Evolutionary conservation across 2,888 invertebrate species (phyloP).

Genomic region (Cryptocheilus praepositus): DNA sequence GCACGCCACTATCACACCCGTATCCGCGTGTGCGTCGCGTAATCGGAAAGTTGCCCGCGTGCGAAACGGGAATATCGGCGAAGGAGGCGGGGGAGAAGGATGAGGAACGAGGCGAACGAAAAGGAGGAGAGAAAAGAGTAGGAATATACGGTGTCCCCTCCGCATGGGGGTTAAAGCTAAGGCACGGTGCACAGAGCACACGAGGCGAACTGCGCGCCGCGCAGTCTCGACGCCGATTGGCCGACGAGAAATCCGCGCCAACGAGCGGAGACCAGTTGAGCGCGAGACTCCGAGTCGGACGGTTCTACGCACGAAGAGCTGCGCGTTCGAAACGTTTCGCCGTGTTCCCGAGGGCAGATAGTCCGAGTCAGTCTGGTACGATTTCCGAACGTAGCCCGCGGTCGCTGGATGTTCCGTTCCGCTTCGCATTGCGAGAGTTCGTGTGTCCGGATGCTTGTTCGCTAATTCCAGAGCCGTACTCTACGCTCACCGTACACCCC

Average conservation of each 20-base stretch:
- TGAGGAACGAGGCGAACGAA: constrained; percentile 20
- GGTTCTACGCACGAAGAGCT: constrained; percentile 57
- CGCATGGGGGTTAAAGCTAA: constrained; percentile 47
- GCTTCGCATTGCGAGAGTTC: neutral
- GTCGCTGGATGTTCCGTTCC: no score
- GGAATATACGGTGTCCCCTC: constrained; percentile 16
- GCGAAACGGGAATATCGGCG: neutral
- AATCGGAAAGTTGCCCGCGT: no score
- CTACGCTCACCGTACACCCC: no score
- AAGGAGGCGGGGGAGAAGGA: constrained; percentile 29
- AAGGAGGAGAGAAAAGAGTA: neutral
- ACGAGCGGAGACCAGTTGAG: constrained; percentile 71
- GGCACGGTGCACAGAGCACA: constrained; percentile 42
- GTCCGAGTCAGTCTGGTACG: constrained; percentile 9
- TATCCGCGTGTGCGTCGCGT: no score
- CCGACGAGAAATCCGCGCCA: constrained; percentile 65
- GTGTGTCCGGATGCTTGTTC: no score
- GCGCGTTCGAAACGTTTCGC: constrained; percentile 13
- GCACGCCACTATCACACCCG: no score
- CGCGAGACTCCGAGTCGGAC: constrained; percentile 71
- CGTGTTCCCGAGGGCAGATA: neutral
- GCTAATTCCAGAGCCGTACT: no score
- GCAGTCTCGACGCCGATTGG: constrained; percentile 69
- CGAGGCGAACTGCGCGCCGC: constrained; percentile 61
- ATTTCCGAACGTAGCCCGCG: neutral